A percentile compares a stretch with the other conserved stretches of the same genome.
Evolutionary conservation across 1,140 invertebrate species (phyloP).

Genomic region (Trinorchestia longiramus): DNA sequence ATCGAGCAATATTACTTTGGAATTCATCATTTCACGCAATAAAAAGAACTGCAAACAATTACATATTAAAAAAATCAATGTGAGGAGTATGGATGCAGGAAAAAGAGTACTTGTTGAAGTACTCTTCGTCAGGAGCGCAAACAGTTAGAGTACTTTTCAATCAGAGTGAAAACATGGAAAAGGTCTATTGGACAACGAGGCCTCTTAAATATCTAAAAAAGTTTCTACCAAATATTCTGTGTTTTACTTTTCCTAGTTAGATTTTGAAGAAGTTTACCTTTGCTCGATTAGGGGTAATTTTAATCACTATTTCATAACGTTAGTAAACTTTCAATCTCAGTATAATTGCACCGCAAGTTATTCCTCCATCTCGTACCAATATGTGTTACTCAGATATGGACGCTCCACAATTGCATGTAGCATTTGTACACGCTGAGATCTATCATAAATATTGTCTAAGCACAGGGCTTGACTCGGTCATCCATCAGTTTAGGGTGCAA

Average conservation of each 20-base stretch:
- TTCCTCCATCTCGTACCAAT: not conserved
- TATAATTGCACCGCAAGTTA: not conserved
- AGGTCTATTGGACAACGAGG: not conserved
- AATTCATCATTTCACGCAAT: too few relatives aligned
- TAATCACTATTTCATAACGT: not conserved
- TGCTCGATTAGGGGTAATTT: not conserved
- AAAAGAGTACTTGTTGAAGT: too few relatives aligned
- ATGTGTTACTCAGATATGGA: not conserved
- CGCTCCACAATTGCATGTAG: not conserved
- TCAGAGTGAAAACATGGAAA: not conserved
- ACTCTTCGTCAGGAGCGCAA: too few relatives aligned
- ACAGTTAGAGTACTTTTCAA: not conserved
- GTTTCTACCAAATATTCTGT: not conserved
- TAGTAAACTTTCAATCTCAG: not conserved
- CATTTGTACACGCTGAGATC: slow-evolving; percentile 11
- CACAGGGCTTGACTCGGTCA: slow-evolving; percentile 17
- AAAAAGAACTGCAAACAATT: too few relatives aligned
- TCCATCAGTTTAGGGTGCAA: slow-evolving; percentile 47
- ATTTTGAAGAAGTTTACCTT: not conserved
- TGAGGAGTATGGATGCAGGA: too few relatives aligned
- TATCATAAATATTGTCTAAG: slow-evolving; percentile 45
- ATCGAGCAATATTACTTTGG: too few relatives aligned
- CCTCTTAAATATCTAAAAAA: not conserved
- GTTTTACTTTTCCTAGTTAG: not conserved
- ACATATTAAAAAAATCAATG: too few relatives aligned